phyloP scores from a whole-genome alignment of 64 coral and sea anemone genomes.

The Dendronephthya gigantea region DNA sequence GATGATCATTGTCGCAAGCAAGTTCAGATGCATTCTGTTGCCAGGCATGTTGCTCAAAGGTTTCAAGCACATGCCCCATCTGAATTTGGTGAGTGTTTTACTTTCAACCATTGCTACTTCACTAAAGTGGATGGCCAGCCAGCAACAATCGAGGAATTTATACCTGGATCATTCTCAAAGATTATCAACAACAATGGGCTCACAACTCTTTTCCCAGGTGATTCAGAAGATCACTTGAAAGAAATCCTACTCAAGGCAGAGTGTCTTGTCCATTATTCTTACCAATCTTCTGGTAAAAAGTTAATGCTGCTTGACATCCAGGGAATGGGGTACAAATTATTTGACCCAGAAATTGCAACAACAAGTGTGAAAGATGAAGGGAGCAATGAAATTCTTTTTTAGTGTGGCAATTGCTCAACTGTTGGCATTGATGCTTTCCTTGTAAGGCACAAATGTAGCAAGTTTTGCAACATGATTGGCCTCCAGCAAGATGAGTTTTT shows the following conservation, averaged over 20 bases:
- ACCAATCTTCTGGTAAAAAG: conserved; percentile 1
- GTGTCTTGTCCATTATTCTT: conserved; percentile 29
- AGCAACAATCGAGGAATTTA: conserved; percentile 1
- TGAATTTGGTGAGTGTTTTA: neutral
- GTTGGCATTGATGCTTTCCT: no score
- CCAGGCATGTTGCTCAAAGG: neutral
- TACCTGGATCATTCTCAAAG: neutral
- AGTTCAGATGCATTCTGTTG: conserved; percentile 4
- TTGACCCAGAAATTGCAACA: conserved; percentile 36
- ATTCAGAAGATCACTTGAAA: neutral
- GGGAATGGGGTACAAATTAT: conserved; percentile 4
- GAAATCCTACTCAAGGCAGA: neutral
- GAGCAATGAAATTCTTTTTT: neutral
- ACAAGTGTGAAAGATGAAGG: conserved; percentile 1
- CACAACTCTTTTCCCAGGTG: neutral
- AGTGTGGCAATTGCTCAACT: neutral
- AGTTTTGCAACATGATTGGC: no score
- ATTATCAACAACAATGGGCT: neutral
- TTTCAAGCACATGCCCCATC: neutral
- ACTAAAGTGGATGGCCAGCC: neutral
- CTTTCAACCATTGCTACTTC: neutral
- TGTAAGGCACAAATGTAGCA: no score
- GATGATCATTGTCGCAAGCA: neutral
- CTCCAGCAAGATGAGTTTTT: no score
- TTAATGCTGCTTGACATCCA: conserved; percentile 19